Evolutionary conservation across 2,888 invertebrate species (phyloP).

Genomic region (Itoplectis maculator): DNA sequence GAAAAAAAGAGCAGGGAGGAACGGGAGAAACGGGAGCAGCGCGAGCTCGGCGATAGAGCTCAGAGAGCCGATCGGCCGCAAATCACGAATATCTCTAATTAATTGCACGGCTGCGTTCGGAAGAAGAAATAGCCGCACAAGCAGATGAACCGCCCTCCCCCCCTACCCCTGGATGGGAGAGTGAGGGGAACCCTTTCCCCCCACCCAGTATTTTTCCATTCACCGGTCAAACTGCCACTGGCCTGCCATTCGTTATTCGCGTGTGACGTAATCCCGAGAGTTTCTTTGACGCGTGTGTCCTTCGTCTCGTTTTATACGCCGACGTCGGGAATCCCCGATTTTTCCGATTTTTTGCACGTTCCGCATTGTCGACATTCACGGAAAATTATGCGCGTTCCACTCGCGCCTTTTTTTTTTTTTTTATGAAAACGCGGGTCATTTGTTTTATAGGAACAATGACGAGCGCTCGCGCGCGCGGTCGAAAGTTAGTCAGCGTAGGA

Average conservation of each 20-base stretch:
- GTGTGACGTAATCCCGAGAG: conserved; percentile 32
- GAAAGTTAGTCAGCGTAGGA: too few relatives aligned
- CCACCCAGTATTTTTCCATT: conserved; percentile 11
- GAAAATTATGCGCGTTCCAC: neutral
- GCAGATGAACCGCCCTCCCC: neutral
- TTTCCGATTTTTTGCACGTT: conserved; percentile 14
- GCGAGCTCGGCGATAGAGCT: conserved; percentile 25
- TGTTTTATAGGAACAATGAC: too few relatives aligned
- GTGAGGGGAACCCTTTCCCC: neutral
- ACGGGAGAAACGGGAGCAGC: neutral
- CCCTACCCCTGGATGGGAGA: too few relatives aligned
- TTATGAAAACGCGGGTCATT: too few relatives aligned
- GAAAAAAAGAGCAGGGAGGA: neutral
- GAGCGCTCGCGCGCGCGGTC: too few relatives aligned
- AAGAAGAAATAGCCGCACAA: conserved; percentile 14
- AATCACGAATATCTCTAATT: conserved; percentile 62
- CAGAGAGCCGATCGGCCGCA: conserved; percentile 46
- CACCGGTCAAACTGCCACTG: conserved; percentile 7
- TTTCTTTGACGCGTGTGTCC: neutral
- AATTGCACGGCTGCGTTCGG: conserved; percentile 37
- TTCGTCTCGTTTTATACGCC: neutral
- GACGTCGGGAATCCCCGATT: neutral
- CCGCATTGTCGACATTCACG: neutral
- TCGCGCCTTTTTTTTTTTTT: neutral
- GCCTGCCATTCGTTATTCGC: conserved; percentile 19